Conservation (phyloP, 2,888 invertebrate genomes). For the Chaetoderma sp. region DNA sequence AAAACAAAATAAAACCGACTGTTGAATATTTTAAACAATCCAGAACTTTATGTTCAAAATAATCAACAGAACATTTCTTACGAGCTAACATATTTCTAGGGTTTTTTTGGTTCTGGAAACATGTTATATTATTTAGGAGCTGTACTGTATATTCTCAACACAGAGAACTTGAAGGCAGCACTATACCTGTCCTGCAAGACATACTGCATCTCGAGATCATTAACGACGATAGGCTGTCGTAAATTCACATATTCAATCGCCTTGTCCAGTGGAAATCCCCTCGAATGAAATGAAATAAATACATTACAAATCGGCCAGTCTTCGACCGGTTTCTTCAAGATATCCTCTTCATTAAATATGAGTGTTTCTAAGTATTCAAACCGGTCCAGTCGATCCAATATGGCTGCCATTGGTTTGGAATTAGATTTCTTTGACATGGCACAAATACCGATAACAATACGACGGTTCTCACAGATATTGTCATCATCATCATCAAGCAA, state of each 20-base stretch:
- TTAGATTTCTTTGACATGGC: conserved; percentile 99
- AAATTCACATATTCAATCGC: conserved; percentile 95
- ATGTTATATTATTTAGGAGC: too few relatives aligned
- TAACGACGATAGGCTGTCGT: conserved; percentile 95
- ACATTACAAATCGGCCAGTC: conserved; percentile 99
- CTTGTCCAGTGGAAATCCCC: conserved; percentile 98
- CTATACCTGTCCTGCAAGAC: conserved; percentile 84
- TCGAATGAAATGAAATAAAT: conserved; percentile 97
- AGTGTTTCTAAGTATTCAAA: conserved; percentile 95
- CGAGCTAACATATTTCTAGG: too few relatives aligned
- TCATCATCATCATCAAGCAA: too few relatives aligned
- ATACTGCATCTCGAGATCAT: conserved; percentile 98
- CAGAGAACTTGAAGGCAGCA: too few relatives aligned
- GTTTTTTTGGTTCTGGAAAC: too few relatives aligned
- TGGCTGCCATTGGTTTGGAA: conserved; percentile 99
- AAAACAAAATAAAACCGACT: too few relatives aligned
- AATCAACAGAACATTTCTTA: too few relatives aligned
- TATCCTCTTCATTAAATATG: conserved; percentile 95
- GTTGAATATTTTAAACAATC: too few relatives aligned
- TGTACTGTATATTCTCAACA: too few relatives aligned
- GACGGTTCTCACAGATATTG: conserved; percentile 7
- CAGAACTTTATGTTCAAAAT: too few relatives aligned
- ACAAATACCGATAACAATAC: conserved; percentile 94
- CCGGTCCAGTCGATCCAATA: conserved; percentile 92
- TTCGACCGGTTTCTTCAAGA: conserved; percentile 94